These are phyloP conservation scores for Dryadula phaetusa DNA, from an alignment of 2,888 invertebrate genomes.

Conservation along the genomic window DNA sequence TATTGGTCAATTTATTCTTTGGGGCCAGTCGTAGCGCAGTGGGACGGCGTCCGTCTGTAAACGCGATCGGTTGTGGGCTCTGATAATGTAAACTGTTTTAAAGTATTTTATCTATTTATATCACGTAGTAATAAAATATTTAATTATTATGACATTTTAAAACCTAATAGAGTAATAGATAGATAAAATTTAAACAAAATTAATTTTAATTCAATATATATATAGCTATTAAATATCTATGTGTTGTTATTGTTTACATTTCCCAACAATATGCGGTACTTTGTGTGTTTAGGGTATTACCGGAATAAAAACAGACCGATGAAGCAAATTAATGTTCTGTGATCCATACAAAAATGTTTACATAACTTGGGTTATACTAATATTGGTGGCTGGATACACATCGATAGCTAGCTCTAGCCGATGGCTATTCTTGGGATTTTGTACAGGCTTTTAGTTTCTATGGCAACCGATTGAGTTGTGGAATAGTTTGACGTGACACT, in stretches of 20 bases:
- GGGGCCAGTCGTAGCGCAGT: no score
- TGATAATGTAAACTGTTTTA: no score
- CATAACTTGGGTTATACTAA: conserved; percentile 24
- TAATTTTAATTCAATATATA: conserved; percentile 22
- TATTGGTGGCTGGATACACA: neutral
- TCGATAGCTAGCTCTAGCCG: neutral
- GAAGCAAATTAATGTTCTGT: conserved; percentile 15
- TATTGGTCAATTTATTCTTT: no score
- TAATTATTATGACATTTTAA: no score
- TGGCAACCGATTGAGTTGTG: neutral
- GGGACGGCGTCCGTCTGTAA: no score
- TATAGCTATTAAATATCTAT: conserved; percentile 28
- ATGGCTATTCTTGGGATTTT: conserved; percentile 4
- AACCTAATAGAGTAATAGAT: neutral
- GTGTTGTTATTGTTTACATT: conserved; percentile 28
- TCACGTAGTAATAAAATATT: no score
- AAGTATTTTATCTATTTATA: no score
- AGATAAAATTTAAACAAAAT: conserved; percentile 6
- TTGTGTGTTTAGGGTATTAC: conserved; percentile 42
- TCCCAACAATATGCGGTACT: conserved; percentile 17
- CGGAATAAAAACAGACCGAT: conserved; percentile 36
- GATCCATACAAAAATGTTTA: conserved; percentile 32
- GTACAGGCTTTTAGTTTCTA: neutral
- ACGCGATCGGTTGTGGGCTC: no score
- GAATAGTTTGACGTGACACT: no score